phyloP scores from a whole-genome alignment of 2,888 invertebrate species.

The Thysanoteuthis rhombus region DNA sequence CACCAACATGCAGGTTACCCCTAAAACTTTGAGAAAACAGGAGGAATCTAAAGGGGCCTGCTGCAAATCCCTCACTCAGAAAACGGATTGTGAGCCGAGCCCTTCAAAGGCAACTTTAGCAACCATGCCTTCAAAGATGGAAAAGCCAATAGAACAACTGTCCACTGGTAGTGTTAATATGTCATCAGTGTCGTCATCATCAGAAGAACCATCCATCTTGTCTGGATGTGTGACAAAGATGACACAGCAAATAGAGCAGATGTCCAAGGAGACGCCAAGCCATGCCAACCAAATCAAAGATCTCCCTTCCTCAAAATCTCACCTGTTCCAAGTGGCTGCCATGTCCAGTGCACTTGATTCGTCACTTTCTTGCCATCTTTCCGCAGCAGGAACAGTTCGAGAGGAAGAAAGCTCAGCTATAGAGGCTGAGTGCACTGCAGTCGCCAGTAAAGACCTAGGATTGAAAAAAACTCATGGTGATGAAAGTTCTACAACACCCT shows the following conservation, averaged over 20 bases:
- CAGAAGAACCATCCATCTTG: background rate
- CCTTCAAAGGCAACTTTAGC: background rate
- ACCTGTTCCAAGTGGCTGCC: constrained; percentile 15
- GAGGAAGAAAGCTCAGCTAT: constrained; percentile 28
- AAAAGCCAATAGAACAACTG: background rate
- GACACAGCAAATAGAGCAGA: background rate
- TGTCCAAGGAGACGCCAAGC: background rate
- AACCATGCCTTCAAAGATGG: background rate
- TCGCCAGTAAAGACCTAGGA: constrained; percentile 35
- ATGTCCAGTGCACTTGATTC: background rate
- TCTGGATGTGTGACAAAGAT: background rate
- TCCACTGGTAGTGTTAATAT: background rate
- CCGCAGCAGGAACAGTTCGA: background rate
- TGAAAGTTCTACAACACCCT: background rate
- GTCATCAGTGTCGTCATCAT: background rate
- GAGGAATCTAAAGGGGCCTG: background rate
- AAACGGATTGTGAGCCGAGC: background rate
- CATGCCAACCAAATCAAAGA: background rate
- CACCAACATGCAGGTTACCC: background rate
- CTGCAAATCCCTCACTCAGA: background rate
- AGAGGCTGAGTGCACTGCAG: constrained; percentile 33
- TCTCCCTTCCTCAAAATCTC: constrained; percentile 31
- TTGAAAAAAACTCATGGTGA: constrained; percentile 20
- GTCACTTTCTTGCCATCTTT: constrained; percentile 23
- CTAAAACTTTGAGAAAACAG: background rate